Conservation (phyloP, 2,113 vertebrate species). For the Grus americana region DNA sequence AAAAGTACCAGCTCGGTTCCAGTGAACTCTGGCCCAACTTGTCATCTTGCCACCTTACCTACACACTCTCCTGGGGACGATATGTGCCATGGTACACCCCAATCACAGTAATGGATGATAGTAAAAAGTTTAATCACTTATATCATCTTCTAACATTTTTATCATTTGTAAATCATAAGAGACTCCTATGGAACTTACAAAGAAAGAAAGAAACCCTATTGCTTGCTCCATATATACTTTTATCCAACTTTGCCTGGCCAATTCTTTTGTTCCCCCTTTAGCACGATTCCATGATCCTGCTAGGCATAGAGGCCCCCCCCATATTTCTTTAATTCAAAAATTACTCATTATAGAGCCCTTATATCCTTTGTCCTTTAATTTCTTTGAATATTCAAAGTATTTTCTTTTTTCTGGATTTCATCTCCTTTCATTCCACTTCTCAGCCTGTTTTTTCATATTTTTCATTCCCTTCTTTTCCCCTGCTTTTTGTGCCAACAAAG, state of each 20-base stretch:
- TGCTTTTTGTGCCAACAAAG: background rate
- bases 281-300: background rate
- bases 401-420: background rate
- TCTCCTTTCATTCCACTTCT: background rate
- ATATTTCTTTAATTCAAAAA: background rate
- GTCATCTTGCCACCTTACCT: background rate
- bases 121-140: background rate
- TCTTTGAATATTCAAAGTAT: background rate
- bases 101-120: background rate
- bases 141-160: background rate
- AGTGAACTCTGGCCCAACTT: background rate
- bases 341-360: background rate
- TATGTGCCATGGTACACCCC: accelerated
- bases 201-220: background rate
- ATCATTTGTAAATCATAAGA: background rate
- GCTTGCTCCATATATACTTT: background rate
- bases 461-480: background rate
- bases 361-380: background rate
- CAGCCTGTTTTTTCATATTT: background rate
- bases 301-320: background rate
- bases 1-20: background rate
- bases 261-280: background rate
- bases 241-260: background rate
- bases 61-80: background rate
- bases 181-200: background rate